Evolutionary conservation across 2,888 invertebrate species (phyloP).

Genomic region (Amphipyra tragopoginis): DNA sequence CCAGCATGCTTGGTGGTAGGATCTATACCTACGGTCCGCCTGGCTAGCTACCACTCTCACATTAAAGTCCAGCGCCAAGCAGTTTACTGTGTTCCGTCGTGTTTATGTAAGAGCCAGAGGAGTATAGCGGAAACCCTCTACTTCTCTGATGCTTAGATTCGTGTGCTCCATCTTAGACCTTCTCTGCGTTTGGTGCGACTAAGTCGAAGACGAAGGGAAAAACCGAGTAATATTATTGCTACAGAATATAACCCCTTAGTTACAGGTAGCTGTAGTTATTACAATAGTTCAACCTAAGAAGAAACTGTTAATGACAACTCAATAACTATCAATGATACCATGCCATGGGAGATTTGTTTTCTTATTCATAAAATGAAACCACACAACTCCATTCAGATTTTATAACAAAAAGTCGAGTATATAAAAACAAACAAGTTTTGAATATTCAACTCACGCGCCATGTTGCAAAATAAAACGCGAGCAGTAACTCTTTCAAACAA

Average conservation of each 20-base stretch:
- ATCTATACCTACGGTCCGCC: too few species aligned
- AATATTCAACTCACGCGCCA: constrained; percentile 33
- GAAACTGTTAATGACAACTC: constrained; percentile 33
- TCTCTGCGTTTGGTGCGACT: too few species aligned
- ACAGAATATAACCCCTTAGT: not conserved
- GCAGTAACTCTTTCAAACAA: constrained; percentile 46
- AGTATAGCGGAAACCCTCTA: too few species aligned
- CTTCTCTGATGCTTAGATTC: too few species aligned
- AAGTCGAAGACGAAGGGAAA: too few species aligned
- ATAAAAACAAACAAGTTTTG: constrained; percentile 38
- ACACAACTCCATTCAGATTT: constrained; percentile 40
- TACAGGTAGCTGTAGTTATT: constrained; percentile 32
- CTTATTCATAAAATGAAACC: constrained; percentile 28
- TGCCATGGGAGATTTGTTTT: not conserved
- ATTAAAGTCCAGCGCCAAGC: too few species aligned
- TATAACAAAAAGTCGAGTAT: constrained; percentile 33
- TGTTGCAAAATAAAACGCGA: constrained; percentile 33
- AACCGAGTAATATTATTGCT: too few species aligned
- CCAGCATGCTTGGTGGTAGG: too few species aligned
- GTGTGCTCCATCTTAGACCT: too few species aligned
- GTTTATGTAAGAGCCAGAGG: too few species aligned
- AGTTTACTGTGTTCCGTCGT: too few species aligned
- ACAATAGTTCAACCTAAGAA: constrained; percentile 18
- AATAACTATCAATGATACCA: not conserved
- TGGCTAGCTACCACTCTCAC: too few species aligned